Percentiles rank a stretch among this genome's conserved stretches.
Evolutionary conservation across 2,113 vertebrate genomes (phyloP).

Genomic region (Gymnorhina tibicen): DNA sequence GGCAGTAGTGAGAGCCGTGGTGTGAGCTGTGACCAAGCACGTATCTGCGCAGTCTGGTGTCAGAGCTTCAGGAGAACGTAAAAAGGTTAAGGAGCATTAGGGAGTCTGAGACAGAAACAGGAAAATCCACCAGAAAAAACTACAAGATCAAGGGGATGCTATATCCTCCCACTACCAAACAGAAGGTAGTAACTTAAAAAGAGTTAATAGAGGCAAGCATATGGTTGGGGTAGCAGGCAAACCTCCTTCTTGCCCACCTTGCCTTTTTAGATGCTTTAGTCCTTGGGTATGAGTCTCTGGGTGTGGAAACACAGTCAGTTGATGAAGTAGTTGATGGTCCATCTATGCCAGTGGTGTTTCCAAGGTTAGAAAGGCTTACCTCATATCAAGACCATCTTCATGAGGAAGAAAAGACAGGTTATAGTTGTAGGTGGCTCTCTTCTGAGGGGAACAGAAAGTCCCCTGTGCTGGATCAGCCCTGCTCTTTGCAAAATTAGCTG

Average conservation of each 20-base stretch:
- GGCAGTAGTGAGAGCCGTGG: background rate
- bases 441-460: background rate
- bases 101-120: background rate
- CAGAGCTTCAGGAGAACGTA: background rate
- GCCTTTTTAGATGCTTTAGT: background rate
- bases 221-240: rapidly evolving
- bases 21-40: background rate
- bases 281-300: background rate
- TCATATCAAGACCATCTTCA: background rate
- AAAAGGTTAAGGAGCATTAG: background rate
- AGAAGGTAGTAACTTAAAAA: background rate
- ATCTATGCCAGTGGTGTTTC: background rate
- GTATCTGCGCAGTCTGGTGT: background rate
- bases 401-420: background rate
- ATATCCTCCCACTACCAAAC: background rate
- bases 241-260: background rate
- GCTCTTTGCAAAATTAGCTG: background rate
- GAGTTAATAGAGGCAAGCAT: background rate
- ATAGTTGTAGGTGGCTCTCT: background rate
- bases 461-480: background rate
- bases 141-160: background rate
- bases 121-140: background rate
- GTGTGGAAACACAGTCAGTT: background rate
- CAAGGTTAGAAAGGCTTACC: background rate
- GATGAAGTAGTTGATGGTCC: background rate